Percentiles rank a stretch among this genome's conserved stretches.
phyloP scores from a whole-genome alignment of 2,888 invertebrate species.

The Protula sp. region DNA sequence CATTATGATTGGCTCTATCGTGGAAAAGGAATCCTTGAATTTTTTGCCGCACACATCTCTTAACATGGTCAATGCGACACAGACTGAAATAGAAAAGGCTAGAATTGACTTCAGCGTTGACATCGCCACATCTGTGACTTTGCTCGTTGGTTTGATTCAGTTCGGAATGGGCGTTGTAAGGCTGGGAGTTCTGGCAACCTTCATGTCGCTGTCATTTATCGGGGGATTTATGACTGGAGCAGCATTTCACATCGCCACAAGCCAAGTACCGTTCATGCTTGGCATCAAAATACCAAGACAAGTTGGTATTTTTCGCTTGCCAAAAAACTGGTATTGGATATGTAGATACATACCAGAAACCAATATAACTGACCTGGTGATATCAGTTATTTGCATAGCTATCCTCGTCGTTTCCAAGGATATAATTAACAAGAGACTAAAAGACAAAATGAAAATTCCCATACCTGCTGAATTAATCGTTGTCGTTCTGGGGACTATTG shows the following conservation, averaged over 20 bases:
- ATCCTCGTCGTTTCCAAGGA: constrained; percentile 59
- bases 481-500: constrained; percentile 37
- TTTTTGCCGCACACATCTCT: too few relatives aligned
- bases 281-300: constrained; percentile 36
- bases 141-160: constrained; percentile 56
- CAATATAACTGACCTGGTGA: constrained; percentile 64
- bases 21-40: constrained; percentile 13
- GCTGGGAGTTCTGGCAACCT: constrained; percentile 69
- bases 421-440: constrained; percentile 39
- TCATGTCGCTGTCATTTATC: constrained; percentile 66
- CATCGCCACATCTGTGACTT: constrained; percentile 19
- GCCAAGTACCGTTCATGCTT: constrained; percentile 29
- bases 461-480: constrained; percentile 50
- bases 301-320: constrained; percentile 37
- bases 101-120: too few relatives aligned
- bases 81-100: too few relatives aligned
- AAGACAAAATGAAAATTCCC: constrained; percentile 65
- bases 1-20: constrained; percentile 41
- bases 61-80: too few relatives aligned
- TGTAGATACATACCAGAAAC: constrained; percentile 57
- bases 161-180: constrained; percentile 71
- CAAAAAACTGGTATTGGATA: constrained; percentile 52
- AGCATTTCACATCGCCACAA: constrained; percentile 23
- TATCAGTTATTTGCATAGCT: constrained; percentile 64
- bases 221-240: constrained; percentile 30